Conservation (phyloP, 2,888 invertebrate genomes). For the Dasysyrphus albostriatus region DNA sequence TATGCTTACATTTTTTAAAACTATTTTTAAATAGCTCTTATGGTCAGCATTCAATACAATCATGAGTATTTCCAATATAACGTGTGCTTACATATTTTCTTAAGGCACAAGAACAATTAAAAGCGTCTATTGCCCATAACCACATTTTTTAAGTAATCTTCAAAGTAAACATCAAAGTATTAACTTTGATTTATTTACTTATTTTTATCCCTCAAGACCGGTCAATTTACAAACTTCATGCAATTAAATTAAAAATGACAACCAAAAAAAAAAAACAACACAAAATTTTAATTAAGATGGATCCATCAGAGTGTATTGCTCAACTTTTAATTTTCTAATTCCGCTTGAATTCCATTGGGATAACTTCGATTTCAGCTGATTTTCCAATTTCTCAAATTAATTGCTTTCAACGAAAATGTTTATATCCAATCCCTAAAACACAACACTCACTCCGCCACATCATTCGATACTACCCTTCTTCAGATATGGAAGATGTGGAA, state of each 20-base stretch:
- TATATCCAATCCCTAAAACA: slow-evolving; percentile 1
- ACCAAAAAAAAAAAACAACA: slow-evolving; percentile 15
- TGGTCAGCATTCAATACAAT: no score
- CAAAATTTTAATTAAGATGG: slow-evolving; percentile 69
- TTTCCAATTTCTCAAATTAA: slow-evolving; percentile 73
- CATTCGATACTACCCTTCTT: slow-evolving; percentile 6
- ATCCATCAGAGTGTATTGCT: slow-evolving; percentile 22
- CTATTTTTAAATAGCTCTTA: no score
- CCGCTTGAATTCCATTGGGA: slow-evolving; percentile 59
- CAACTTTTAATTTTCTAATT: slow-evolving; percentile 71
- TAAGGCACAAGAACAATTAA: no score
- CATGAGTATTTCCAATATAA: no score
- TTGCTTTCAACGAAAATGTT: slow-evolving; percentile 58
- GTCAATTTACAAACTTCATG: not conserved
- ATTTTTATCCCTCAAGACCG: not conserved
- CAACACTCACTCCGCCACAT: not conserved
- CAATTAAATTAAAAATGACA: not conserved
- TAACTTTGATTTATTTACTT: not conserved
- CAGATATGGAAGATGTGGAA: slow-evolving; percentile 38
- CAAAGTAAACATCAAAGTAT: slow-evolving; percentile 17
- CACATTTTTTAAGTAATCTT: not conserved
- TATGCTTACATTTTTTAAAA: no score
- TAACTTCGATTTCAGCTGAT: slow-evolving; percentile 64
- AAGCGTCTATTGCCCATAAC: no score
- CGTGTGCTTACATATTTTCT: no score